A percentile compares a stretch with the other conserved stretches of the same genome.
Evolutionary conservation across 2,888 invertebrate species (phyloP).

Genomic region (Tryphoninae sp.): DNA sequence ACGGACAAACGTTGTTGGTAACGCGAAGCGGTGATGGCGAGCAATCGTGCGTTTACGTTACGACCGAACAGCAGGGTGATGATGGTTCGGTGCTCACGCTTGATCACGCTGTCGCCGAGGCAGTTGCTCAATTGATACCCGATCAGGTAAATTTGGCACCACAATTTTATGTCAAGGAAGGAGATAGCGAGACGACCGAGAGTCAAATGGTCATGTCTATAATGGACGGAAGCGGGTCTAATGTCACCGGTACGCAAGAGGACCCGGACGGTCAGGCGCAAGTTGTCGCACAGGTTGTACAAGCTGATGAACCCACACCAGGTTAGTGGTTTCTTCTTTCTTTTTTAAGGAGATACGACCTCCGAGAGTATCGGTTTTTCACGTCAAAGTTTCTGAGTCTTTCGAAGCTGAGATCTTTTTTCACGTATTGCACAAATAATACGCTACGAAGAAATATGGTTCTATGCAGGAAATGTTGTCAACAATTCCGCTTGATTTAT

Average conservation of each 20-base stretch:
- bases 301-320: slow-evolving; percentile 92
- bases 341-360: slow-evolving; percentile 3
- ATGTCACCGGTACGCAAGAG: slow-evolving; percentile 79
- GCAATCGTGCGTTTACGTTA: slow-evolving; percentile 87
- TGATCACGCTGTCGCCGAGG: slow-evolving; percentile 82
- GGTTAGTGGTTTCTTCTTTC: slow-evolving; percentile 82
- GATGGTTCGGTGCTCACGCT: slow-evolving; percentile 83
- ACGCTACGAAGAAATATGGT: no score
- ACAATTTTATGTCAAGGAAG: slow-evolving; percentile 81
- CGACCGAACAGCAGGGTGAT: slow-evolving; percentile 83
- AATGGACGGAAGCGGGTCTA: slow-evolving; percentile 77
- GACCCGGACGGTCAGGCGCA: slow-evolving; percentile 84
- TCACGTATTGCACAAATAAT: no score
- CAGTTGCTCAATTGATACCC: slow-evolving; percentile 84
- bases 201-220: slow-evolving; percentile 82
- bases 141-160: slow-evolving; percentile 80
- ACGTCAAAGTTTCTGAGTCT: neutral
- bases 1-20: slow-evolving; percentile 89
- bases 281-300: slow-evolving; percentile 93
- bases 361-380: neutral
- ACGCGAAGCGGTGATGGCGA: slow-evolving; percentile 90
- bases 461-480: no score
- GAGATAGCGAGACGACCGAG: slow-evolving; percentile 74
- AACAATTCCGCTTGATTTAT: no score
- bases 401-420: slow-evolving; percentile 11